Percentiles rank a stretch among this genome's conserved stretches.
These are phyloP conservation scores for Gambusia yucatana DNA, from an alignment of 2,797 vertebrate species.

Conservation along the genomic window DNA sequence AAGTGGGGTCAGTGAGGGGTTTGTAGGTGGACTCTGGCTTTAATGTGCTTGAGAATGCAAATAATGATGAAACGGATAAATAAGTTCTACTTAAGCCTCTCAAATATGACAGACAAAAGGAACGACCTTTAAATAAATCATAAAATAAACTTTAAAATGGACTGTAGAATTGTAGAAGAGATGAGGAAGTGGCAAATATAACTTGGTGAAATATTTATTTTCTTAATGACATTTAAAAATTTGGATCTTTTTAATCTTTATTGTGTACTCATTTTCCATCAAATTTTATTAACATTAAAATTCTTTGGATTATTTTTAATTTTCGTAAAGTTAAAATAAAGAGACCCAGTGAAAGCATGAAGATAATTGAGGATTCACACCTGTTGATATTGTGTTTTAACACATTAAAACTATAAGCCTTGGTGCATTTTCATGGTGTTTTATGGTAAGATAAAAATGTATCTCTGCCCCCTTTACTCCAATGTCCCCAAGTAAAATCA, in stretches of 20 bases:
- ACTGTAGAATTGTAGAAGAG: background rate
- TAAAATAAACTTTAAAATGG: background rate
- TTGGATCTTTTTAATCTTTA: background rate
- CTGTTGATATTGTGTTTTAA: background rate
- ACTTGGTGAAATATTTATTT: background rate
- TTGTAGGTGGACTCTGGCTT: background rate
- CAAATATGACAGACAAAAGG: background rate
- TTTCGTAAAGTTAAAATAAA: background rate
- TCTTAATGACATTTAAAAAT: background rate
- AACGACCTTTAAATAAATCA: background rate
- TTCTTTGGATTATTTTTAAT: background rate
- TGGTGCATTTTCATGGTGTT: background rate
- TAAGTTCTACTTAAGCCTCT: background rate
- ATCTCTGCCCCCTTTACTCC: background rate
- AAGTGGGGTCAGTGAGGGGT: conserved; percentile 1
- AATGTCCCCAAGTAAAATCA: background rate
- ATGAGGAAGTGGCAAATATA: background rate
- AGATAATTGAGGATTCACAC: background rate
- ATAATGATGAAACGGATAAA: background rate
- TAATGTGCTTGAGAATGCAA: background rate
- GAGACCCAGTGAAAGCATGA: background rate
- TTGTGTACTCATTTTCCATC: background rate
- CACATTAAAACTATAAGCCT: background rate
- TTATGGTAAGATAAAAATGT: background rate
- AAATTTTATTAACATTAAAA: background rate